Conservation (phyloP, 2,888 invertebrate genomes). For the Epistrophe grossulariae region DNA sequence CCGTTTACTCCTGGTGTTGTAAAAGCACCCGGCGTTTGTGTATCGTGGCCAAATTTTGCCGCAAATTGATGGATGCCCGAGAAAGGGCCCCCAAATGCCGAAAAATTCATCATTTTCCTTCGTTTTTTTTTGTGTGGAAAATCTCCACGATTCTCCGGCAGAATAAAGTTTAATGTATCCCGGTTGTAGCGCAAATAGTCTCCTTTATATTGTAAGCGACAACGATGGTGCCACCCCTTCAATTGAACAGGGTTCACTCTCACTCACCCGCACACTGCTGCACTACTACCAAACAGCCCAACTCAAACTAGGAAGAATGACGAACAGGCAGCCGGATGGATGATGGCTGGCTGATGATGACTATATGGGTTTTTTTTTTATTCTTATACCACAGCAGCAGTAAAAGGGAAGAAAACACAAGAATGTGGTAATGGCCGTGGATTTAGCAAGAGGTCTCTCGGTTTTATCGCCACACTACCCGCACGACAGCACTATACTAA, state of each 20-base stretch:
- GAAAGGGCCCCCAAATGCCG: conserved; percentile 84
- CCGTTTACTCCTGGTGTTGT: conserved; percentile 82
- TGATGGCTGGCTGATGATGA: conserved; percentile 37
- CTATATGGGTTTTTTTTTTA: not conserved
- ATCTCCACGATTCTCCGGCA: conserved; percentile 25
- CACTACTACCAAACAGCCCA: conserved; percentile 55
- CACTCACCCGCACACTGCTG: conserved; percentile 64
- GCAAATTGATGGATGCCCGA: conserved; percentile 84
- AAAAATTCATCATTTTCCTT: conserved; percentile 83
- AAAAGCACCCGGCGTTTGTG: conserved; percentile 83
- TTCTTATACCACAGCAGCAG: not conserved
- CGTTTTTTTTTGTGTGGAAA: conserved; percentile 25
- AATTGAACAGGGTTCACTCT: conserved; percentile 67
- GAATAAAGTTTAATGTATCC: conserved; percentile 61
- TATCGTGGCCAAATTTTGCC: conserved; percentile 83
- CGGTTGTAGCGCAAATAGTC: conserved; percentile 59
- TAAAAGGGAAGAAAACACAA: conserved; percentile 49
- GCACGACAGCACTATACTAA: conserved; percentile 73
- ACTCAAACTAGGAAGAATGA: conserved; percentile 64
- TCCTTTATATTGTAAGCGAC: conserved; percentile 39
- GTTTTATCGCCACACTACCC: conserved; percentile 69
- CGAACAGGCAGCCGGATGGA: conserved; percentile 51
- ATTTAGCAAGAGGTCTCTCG: conserved; percentile 60
- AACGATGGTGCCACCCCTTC: conserved; percentile 66
- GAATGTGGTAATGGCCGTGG: conserved; percentile 68